Conservation (phyloP, 2,797 vertebrate genomes). For the Artibeus lituratus region DNA sequence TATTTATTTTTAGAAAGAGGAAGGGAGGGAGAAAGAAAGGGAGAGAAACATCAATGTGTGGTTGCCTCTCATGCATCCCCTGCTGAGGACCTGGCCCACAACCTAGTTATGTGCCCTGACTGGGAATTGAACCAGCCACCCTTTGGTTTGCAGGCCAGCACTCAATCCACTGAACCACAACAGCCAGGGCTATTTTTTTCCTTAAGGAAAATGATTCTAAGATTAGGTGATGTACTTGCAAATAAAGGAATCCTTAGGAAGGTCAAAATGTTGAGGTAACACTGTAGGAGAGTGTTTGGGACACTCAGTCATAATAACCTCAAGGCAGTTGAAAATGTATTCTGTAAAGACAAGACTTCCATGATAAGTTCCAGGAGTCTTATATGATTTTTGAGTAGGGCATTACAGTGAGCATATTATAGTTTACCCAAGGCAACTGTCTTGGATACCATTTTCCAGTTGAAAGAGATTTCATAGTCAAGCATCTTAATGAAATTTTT, state of each 20-base stretch:
- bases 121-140: too few species aligned
- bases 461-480: background rate
- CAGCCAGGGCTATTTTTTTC: background rate
- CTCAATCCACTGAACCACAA: too few species aligned
- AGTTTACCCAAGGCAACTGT: background rate
- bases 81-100: too few species aligned
- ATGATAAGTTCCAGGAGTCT: background rate
- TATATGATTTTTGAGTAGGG: background rate
- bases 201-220: background rate
- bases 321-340: background rate
- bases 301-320: background rate
- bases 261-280: background rate
- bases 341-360: conserved; percentile 11
- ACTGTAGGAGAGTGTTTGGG: background rate
- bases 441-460: conserved; percentile 24
- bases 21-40: too few species aligned
- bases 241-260: background rate
- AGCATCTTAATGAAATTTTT: background rate
- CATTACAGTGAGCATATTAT: background rate
- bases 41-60: too few species aligned
- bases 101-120: too few species aligned
- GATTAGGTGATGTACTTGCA: background rate
- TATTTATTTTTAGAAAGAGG: too few species aligned
- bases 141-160: too few species aligned
- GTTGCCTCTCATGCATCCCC: too few species aligned